Percentiles rank a stretch among this genome's conserved stretches.
Evolutionary conservation across 2,888 invertebrate genomes (phyloP).

Genomic region (Artemia sp.): DNA sequence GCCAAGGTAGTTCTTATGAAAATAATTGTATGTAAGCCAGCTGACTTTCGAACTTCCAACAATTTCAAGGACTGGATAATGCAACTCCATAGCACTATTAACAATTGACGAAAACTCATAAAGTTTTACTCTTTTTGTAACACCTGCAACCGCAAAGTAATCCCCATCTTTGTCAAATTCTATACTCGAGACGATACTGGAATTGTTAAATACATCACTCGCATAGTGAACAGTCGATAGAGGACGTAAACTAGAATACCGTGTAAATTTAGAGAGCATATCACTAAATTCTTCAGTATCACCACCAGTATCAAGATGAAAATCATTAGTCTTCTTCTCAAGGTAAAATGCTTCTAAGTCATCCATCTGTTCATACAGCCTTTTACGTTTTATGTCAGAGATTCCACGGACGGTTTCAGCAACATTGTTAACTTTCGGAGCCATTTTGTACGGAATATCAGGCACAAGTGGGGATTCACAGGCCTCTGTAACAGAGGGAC

Average conservation of each 20-base stretch:
- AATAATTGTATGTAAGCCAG: conserved; percentile 83
- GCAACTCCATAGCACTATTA: conserved; percentile 68
- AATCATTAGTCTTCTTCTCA: conserved; percentile 51
- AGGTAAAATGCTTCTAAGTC: conserved; percentile 77
- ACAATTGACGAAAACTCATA: conserved; percentile 75
- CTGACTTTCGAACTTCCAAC: conserved; percentile 79
- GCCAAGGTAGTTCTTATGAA: conserved; percentile 68
- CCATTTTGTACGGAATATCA: not conserved
- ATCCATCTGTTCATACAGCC: conserved; percentile 70
- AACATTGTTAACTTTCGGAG: too few relatives aligned
- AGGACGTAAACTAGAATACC: conserved; percentile 56
- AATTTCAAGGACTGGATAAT: conserved; percentile 83
- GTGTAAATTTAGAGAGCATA: conserved; percentile 66
- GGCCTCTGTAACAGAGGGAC: conserved; percentile 25
- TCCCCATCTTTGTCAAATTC: conserved; percentile 93
- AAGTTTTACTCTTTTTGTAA: conserved; percentile 81
- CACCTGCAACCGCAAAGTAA: conserved; percentile 86
- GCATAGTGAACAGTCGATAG: conserved; percentile 77
- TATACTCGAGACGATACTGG: conserved; percentile 72
- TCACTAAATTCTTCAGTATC: conserved; percentile 42
- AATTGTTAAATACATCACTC: conserved; percentile 68
- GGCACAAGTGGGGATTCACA: not conserved
- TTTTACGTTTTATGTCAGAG: conserved; percentile 42
- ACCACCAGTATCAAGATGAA: conserved; percentile 41
- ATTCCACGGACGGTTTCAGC: conserved; percentile 39